A percentile compares a stretch with the other conserved stretches of the same genome.
Evolutionary conservation across 2,113 vertebrate species (phyloP).

Genomic region (Struthio camelus): DNA sequence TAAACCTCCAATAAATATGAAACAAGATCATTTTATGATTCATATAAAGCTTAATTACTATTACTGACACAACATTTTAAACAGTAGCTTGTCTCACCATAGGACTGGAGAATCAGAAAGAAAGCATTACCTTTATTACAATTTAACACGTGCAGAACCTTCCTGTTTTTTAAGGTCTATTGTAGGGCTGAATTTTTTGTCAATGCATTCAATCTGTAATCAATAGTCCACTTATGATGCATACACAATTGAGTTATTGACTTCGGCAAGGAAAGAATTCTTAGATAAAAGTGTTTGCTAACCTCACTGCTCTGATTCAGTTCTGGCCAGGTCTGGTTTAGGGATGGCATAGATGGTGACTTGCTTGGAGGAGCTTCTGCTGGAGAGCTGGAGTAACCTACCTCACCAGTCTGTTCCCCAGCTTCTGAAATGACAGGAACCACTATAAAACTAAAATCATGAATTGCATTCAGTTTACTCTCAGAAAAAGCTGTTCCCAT

Average conservation of each 20-base stretch:
- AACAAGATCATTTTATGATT: neutral
- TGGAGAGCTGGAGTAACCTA: slow-evolving; percentile 91
- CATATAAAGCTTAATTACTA: neutral
- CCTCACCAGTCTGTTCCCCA: slow-evolving; percentile 86
- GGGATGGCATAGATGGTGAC: slow-evolving; percentile 98
- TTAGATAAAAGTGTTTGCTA: slow-evolving; percentile 66
- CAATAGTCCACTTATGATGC: neutral
- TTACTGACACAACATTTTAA: neutral
- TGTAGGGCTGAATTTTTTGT: neutral
- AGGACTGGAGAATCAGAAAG: neutral
- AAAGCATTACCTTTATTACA: neutral
- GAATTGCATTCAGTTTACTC: neutral
- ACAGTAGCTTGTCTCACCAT: neutral
- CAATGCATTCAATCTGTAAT: neutral
- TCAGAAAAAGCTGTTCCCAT: neutral
- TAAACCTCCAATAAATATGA: neutral
- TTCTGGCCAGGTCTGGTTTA: slow-evolving; percentile 98
- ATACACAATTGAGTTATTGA: slow-evolving; percentile 10
- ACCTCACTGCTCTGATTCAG: slow-evolving; percentile 99
- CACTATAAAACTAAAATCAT: slow-evolving; percentile 47
- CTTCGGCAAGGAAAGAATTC: neutral
- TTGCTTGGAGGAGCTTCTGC: slow-evolving; percentile 96
- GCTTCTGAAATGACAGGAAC: slow-evolving; percentile 78
- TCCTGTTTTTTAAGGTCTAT: neutral
- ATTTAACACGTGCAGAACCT: neutral